Base-by-base conservation (phyloP, 2,797 vertebrate genomes). In the Falco peregrinus region DNA sequence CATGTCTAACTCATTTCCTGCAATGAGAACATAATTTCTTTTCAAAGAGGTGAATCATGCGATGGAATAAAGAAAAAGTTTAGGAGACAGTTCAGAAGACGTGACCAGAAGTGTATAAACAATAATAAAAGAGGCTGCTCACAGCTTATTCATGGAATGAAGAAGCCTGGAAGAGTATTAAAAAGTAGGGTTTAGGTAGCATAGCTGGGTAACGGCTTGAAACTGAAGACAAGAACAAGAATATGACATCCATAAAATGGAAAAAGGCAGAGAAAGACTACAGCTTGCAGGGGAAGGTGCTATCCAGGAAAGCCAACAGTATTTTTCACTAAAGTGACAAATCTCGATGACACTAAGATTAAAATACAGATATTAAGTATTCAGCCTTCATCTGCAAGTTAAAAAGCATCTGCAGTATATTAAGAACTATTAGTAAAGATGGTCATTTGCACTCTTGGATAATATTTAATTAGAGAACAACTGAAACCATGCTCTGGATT, bases 1-100 rank as follows among this genome's bases (percentile, higher is more conserved):
- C 3, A 25, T 18, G 67, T 92, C 73, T 25, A 95, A 47, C 64
- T 94, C 91, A 96, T 95, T 87, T 88, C 47, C 98, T 98, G 96
- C 56, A 98, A 97, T 7, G 33, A 89, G 79, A 97, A 94, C 7
- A 33, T 3, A 74, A 75, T 86, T 84, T 51, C 16, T 87, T 95
- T 87, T 82, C 43, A 75, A 50, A 47, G 22, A 89, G 31, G 28
- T 82, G 59, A 86, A 70, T 56, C 70, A 43, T 26, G 18, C 9
- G 28, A 57, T 43, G 17, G 33, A 64, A 75, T 71, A 51, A 81
- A 78, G 13, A 45, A 13, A 53, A 73, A 77, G 26, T 13, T 83
- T 37, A 69, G 31, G 54, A 39, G 29, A 57, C 1, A 5, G 19
- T 35, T 33, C 16, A 37, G 65, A 89, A 41, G 13, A 74, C 11